Evolutionary conservation across 1,140 invertebrate genomes (phyloP), one percentile per base, ranked within the genome.

Genomic region (Melitaea cinxia): DNA sequence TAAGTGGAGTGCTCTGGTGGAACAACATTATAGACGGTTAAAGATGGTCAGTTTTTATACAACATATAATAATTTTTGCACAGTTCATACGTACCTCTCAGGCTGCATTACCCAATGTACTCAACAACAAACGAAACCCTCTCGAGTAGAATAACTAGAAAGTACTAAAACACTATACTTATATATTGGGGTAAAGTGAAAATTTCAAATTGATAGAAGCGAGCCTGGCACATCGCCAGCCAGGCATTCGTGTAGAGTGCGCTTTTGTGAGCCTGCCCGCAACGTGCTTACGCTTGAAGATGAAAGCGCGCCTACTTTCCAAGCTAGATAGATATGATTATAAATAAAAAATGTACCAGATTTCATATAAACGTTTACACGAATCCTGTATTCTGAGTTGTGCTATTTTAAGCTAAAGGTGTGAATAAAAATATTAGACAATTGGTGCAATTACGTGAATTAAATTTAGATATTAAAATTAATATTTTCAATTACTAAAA

Each of bases 191-290:
- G 50, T 65, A 56, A 68, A 70, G 69, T 64, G 68, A 71, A 65
- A 65, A 73, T 73, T 76, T 53, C 68, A 70, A 74, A 74, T 73
- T 76, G 62, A 70, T 61, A 72, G 66, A 65, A 65, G 64, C 64
- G 54, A 54, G 12, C 33, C 65, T 72, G 73, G 70, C 70, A 24
- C 15, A 7, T 28, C 42, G 70, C 67, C 67, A 70, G 61, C 59
- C 47, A 47, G 56, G 26, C 53, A 57, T 37, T 52, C 52, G 54
- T 19, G 54, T 59, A 59, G 65, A 71, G 66, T 70, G 68, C 60
- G 61, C 70, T 72, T 72, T 75, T 72, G 70, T 72, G 70, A 68
- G 70, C 65, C 63, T 56, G 64, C 58, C 66, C 71, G 56, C 67
- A 61, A 50, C 54, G 57, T 60, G 61, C 68, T 63, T 63, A 65